Evolutionary conservation across 2,888 invertebrate genomes (phyloP), one percentile per base, ranked within the genome.

Genomic region (Caenorhabditis sulstoni): DNA sequence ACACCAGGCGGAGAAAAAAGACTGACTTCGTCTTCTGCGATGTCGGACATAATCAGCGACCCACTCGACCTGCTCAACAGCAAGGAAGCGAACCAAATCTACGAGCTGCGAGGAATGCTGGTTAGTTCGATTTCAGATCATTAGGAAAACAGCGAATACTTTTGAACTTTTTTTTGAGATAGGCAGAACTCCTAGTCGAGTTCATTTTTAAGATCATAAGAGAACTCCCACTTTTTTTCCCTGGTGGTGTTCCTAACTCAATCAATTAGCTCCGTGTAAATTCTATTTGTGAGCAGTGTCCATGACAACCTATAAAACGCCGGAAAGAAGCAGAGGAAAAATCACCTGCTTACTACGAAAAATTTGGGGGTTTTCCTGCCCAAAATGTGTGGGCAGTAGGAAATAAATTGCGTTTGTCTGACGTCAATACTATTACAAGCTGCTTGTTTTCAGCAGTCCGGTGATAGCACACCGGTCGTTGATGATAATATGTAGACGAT

Each of bases 21-120:
- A 29, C 29, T 29, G 29, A 29, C 29, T 29, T 29, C 29, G 29
- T 29, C 29, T 7, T 29, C 29, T n/a, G 29, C 3, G 29, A 29
- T 64, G 29, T 29, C 29, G 47, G 68, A 68, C 20, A 61, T 68
- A 12, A 44, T 68, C 16, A 50, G 29, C 29, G 29, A 29, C 29
- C 29, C 29, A 3, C 29, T 29, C 29, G 29, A 29, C 3, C 29
- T 29, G 29, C 29, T 29, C 4, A 29, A 23, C 59, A 68, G 45
- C 16, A 68, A 68, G 37, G 68, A 68, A n/a, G 35, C 35, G 3
- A 41, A 68, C 45, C 59, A 59, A 5, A 29, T 68, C 5, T 68
- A 68, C 16, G 68, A 61, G 22, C 52, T 44, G 22, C 59, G 59
- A 61, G 68, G 68, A 61, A 35, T 59, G 29, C 39, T 52, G 52